phyloP scores from a whole-genome alignment of 2,888 invertebrate species.

The Mimumesa dahlbomi region DNA sequence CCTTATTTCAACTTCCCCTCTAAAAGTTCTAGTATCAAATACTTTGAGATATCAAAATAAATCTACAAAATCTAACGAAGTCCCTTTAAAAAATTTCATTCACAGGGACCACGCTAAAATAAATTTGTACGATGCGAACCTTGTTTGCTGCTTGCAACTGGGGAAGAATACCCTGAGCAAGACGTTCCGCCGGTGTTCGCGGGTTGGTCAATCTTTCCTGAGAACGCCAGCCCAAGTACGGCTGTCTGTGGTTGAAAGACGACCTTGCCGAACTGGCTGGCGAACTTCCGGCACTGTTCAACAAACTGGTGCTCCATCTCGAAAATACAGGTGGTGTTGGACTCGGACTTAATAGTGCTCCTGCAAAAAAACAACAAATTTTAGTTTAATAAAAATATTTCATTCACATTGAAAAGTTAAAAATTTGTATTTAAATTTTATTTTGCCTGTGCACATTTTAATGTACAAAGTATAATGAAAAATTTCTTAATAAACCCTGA shows the following conservation, averaged over 20 bases:
- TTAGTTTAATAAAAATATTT: too few relatives aligned
- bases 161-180: constrained; percentile 81
- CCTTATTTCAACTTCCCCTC: too few relatives aligned
- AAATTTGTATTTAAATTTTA: too few relatives aligned
- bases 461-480: not conserved
- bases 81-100: too few relatives aligned
- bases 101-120: not conserved
- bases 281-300: constrained; percentile 82
- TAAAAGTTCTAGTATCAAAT: too few relatives aligned
- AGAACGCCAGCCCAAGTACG: constrained; percentile 93
- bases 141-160: constrained; percentile 78
- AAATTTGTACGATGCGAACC: constrained; percentile 59
- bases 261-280: constrained; percentile 82
- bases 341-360: constrained; percentile 79
- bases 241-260: constrained; percentile 91
- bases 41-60: too few relatives aligned
- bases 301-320: constrained; percentile 81
- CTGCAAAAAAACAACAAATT: too few relatives aligned
- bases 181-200: constrained; percentile 92
- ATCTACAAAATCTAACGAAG: too few relatives aligned
- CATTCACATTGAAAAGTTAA: too few relatives aligned
- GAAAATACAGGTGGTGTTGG: constrained; percentile 81
- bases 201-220: constrained; percentile 90
- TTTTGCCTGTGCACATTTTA: not conserved
- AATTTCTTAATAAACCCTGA: too few relatives aligned